These are phyloP conservation scores for Hydrotaea diabolus DNA, from an alignment of 2,888 invertebrate species.

Conservation along the genomic window DNA sequence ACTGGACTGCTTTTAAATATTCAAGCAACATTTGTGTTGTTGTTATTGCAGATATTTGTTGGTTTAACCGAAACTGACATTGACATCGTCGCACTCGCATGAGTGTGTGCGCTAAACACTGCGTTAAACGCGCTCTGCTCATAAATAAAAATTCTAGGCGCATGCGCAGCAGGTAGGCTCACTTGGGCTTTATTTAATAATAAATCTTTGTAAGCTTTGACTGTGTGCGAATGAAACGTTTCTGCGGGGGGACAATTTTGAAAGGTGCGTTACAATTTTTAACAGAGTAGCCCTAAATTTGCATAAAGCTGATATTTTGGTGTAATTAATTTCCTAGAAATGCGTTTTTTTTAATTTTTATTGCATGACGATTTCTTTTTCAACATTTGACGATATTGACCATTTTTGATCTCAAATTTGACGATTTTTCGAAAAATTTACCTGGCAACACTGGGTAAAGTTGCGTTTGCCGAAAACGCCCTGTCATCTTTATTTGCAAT, in stretches of 20 bases:
- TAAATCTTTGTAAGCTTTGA: slow-evolving; percentile 51
- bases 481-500: too few relatives aligned
- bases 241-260: not conserved
- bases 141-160: slow-evolving; percentile 52
- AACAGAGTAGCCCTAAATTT: too few relatives aligned
- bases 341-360: too few relatives aligned
- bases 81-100: slow-evolving; percentile 53
- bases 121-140: not conserved
- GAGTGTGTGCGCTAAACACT: not conserved
- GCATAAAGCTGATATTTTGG: too few relatives aligned
- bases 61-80: slow-evolving; percentile 66
- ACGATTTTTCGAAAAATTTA: too few relatives aligned
- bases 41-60: slow-evolving; percentile 21
- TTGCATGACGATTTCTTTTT: too few relatives aligned
- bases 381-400: too few relatives aligned
- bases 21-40: slow-evolving; percentile 46
- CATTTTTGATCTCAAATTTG: too few relatives aligned
- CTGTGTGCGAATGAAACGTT: not conserved
- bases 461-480: too few relatives aligned
- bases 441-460: too few relatives aligned
- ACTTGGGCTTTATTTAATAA: slow-evolving; percentile 49
- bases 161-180: slow-evolving; percentile 64
- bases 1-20: slow-evolving; percentile 58
- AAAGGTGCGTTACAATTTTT: not conserved
- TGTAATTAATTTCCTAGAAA: too few relatives aligned